Percentiles rank a stretch among this genome's conserved stretches.
These are phyloP conservation scores for Caloenas nicobarica DNA, from an alignment of 2,113 vertebrate species.

Conservation along the genomic window DNA sequence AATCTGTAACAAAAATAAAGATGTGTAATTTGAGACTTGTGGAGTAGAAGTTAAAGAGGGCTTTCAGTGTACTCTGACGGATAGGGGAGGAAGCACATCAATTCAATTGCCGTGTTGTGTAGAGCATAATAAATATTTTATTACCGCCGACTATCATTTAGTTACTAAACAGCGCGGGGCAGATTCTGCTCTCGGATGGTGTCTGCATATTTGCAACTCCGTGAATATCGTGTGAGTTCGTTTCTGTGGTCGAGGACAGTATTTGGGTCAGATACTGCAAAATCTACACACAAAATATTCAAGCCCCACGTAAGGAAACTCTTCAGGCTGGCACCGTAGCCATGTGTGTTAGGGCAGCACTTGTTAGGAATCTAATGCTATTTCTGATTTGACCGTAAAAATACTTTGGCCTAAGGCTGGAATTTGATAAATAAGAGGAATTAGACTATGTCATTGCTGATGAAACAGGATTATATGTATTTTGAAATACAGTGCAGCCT, in stretches of 20 bases:
- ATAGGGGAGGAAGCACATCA: not conserved
- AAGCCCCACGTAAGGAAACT: fast-evolving
- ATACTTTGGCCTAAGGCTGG: not conserved
- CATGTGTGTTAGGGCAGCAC: not conserved
- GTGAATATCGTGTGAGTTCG: fast-evolving
- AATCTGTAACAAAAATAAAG: slow-evolving; percentile 6
- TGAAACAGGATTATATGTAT: not conserved
- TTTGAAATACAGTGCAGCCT: not conserved
- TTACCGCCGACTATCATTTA: not conserved
- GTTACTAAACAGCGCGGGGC: not conserved
- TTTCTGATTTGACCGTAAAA: not conserved
- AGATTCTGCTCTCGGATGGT: not conserved
- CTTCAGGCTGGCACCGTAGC: not conserved
- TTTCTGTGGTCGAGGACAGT: fast-evolving
- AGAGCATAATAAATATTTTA: slow-evolving; percentile 5
- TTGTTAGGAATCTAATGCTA: not conserved
- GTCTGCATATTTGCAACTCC: not conserved
- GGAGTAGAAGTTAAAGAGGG: not conserved
- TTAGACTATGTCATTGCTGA: not conserved
- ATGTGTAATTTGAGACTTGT: slow-evolving; percentile 11
- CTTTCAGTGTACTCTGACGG: slow-evolving; percentile 23
- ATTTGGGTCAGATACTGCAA: not conserved
- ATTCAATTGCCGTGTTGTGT: not conserved
- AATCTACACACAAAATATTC: not conserved
- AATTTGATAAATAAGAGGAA: not conserved